Evolutionary conservation across 2,888 invertebrate genomes (phyloP).

Genomic region (Limnephilus auricula): DNA sequence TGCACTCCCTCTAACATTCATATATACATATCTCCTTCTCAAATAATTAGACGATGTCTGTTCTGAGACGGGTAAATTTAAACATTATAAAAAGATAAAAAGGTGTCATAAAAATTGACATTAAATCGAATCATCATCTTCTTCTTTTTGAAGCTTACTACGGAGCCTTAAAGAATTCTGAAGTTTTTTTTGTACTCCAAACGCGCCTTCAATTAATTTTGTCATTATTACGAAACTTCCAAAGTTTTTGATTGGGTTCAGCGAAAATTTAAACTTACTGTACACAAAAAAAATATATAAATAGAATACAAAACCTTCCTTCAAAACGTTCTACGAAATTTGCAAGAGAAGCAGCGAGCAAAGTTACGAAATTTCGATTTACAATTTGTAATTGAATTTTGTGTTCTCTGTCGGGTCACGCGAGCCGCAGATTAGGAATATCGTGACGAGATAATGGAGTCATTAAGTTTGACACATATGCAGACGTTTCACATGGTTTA

Average conservation of each 20-base stretch:
- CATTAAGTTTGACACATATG: constrained; percentile 36
- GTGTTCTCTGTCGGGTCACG: not conserved
- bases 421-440: constrained; percentile 21
- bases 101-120: too few relatives aligned
- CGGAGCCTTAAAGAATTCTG: too few relatives aligned
- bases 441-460: constrained; percentile 39
- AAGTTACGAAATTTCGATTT: not conserved
- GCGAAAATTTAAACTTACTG: not conserved
- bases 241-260: not conserved
- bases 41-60: too few relatives aligned
- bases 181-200: too few relatives aligned
- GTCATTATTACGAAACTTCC: not conserved
- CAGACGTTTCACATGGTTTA: constrained; percentile 15
- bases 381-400: not conserved
- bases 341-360: not conserved
- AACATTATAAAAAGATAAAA: too few relatives aligned
- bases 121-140: too few relatives aligned
- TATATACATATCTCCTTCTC: too few relatives aligned
- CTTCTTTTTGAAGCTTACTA: too few relatives aligned
- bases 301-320: not conserved
- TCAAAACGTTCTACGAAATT: not conserved
- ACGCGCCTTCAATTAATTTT: not conserved
- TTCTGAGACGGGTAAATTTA: too few relatives aligned
- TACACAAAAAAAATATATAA: not conserved
- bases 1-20: too few relatives aligned